A percentile compares a stretch with the other conserved stretches of the same genome.
phyloP scores from a whole-genome alignment of 1,140 invertebrate species.

The Drosophila takahashii region DNA sequence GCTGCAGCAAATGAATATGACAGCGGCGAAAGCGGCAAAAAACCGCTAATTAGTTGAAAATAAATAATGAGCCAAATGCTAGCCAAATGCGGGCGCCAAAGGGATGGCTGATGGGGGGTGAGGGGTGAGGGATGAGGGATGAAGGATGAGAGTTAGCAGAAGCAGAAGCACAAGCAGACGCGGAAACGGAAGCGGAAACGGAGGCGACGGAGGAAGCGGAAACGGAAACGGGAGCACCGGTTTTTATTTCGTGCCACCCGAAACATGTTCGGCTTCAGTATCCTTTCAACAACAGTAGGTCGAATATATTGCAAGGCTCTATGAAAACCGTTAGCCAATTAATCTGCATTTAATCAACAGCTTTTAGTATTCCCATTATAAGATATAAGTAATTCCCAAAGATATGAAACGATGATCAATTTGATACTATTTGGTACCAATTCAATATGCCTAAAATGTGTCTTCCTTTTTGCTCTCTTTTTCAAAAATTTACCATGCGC shows the following conservation, averaged over 20 bases:
- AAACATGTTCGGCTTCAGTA: constrained; percentile 19
- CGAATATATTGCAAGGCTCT: not conserved
- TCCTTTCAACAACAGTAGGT: not conserved
- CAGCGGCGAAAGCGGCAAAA: constrained; percentile 47
- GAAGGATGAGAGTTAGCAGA: not conserved
- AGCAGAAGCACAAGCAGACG: not conserved
- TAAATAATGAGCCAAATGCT: constrained; percentile 71
- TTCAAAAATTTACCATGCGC: too few relatives aligned
- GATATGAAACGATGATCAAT: too few relatives aligned
- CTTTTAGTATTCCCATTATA: too few relatives aligned
- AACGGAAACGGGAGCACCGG: constrained; percentile 1
- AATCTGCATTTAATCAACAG: too few relatives aligned
- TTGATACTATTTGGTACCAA: too few relatives aligned
- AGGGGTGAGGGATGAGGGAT: too few relatives aligned
- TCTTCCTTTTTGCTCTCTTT: not conserved
- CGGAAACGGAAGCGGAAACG: constrained; percentile 5
- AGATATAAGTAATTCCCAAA: too few relatives aligned
- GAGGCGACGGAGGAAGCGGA: constrained; percentile 7
- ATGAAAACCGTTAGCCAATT: not conserved
- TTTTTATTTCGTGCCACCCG: constrained; percentile 14
- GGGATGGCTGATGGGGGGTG: not conserved
- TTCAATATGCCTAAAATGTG: too few relatives aligned
- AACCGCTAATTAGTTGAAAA: constrained; percentile 80
- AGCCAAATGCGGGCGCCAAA: constrained; percentile 42
- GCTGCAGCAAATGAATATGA: constrained; percentile 50